Evolutionary conservation across 1,140 invertebrate genomes (phyloP).

Genomic region (Drosophila micromelanica): DNA sequence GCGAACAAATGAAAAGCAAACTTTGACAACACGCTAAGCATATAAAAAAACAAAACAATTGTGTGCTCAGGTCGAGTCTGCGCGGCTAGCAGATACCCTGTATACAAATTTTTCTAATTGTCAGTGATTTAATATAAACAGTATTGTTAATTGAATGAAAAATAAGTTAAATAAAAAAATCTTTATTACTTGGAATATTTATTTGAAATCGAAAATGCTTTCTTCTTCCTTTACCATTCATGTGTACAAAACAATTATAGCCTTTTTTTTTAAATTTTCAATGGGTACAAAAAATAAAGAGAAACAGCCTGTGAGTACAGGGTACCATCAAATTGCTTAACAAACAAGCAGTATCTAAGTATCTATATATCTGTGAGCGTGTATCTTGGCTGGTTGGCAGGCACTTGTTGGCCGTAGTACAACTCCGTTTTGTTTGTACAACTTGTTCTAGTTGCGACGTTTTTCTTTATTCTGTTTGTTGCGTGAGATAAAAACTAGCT

Average conservation of each 20-base stretch:
- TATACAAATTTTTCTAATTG: too few relatives aligned
- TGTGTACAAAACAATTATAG: too few relatives aligned
- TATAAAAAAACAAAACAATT: slow-evolving; percentile 24
- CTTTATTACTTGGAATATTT: too few relatives aligned
- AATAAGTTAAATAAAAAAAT: too few relatives aligned
- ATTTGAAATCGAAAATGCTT: too few relatives aligned
- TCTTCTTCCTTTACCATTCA: too few relatives aligned
- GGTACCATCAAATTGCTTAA: slow-evolving; percentile 63
- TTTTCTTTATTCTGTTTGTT: slow-evolving; percentile 40
- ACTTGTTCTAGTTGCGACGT: slow-evolving; percentile 24
- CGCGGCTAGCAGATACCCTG: too few relatives aligned
- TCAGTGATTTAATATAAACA: too few relatives aligned
- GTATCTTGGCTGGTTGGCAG: slow-evolving; percentile 17
- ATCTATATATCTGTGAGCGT: slow-evolving; percentile 18
- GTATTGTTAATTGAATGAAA: too few relatives aligned
- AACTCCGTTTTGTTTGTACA: slow-evolving; percentile 30
- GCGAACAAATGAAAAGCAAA: slow-evolving; percentile 67
- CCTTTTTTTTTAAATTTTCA: too few relatives aligned
- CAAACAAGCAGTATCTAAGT: slow-evolving; percentile 49
- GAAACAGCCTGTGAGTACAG: slow-evolving; percentile 36
- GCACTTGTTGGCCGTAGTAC: slow-evolving; percentile 31
- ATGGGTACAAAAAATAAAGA: slow-evolving; percentile 6
- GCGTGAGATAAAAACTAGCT: slow-evolving; percentile 58
- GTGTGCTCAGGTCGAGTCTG: too few relatives aligned
- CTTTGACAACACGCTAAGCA: slow-evolving; percentile 35